These are phyloP conservation scores for Caenorhabditis macrosperma DNA, from an alignment of 2,888 invertebrate genomes.

Conservation along the genomic window DNA sequence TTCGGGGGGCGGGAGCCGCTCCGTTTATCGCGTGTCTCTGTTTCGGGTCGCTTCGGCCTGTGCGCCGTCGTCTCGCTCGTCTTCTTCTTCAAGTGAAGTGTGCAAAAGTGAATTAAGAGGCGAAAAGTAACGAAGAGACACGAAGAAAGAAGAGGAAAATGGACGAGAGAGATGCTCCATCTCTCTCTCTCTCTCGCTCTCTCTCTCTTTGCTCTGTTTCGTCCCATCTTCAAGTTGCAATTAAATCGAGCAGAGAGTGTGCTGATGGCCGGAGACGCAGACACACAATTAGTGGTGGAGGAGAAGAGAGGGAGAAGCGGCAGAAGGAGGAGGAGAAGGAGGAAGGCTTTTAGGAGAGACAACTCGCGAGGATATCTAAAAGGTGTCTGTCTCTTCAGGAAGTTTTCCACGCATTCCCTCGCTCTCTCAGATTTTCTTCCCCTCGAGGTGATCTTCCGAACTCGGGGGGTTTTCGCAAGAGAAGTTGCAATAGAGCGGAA, in stretches of 20 bases:
- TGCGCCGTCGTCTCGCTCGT: neutral
- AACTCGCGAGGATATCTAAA: neutral
- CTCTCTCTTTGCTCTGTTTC: conserved; percentile 5
- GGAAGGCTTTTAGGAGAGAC: conserved; percentile 10
- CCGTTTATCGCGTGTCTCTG: neutral
- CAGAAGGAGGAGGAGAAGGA: neutral
- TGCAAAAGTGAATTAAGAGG: conserved; percentile 54
- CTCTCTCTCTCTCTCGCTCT: neutral
- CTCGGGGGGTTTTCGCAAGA: neutral
- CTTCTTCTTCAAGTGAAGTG: conserved; percentile 1
- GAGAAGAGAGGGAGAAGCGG: neutral
- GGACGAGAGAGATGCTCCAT: neutral
- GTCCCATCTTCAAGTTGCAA: conserved; percentile 41
- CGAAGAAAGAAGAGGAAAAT: neutral
- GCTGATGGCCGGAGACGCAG: conserved; percentile 14
- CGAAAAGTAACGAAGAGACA: conserved; percentile 36
- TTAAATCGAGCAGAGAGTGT: conserved; percentile 35
- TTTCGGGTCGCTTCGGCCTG: neutral
- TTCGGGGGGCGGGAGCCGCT: neutral
- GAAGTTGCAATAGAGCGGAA: no score
- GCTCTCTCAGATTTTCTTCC: neutral
- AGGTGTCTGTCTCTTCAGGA: neutral
- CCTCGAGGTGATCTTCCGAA: neutral
- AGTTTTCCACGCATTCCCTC: neutral
- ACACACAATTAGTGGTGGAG: conserved; percentile 25